Evolutionary conservation across 2,797 vertebrate species (phyloP).

Genomic region (Platalea minor): DNA sequence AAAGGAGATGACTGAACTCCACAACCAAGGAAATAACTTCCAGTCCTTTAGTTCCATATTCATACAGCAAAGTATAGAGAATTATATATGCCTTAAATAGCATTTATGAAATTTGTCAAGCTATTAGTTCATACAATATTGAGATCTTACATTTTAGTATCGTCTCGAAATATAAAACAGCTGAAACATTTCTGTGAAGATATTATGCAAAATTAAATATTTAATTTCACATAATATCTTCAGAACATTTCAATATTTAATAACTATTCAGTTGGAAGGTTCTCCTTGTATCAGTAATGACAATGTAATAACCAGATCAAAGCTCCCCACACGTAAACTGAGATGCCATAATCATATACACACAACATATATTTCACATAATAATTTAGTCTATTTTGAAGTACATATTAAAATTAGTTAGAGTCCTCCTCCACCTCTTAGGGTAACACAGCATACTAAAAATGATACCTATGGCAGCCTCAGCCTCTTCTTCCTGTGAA

Average conservation of each 20-base stretch:
- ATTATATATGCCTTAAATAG: not conserved
- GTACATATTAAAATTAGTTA: not conserved
- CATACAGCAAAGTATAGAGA: not conserved
- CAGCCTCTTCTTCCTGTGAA: not conserved
- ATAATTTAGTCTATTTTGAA: not conserved
- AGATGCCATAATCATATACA: not conserved
- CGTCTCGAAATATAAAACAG: slow-evolving; percentile 8
- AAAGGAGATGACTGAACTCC: not conserved
- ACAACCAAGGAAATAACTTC: not conserved
- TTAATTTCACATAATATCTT: slow-evolving; percentile 26
- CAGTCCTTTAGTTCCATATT: not conserved
- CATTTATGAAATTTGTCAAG: not conserved
- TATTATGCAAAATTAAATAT: slow-evolving; percentile 26
- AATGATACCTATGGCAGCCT: not conserved
- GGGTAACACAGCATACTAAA: not conserved
- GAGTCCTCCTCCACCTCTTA: not conserved
- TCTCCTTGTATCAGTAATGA: not conserved
- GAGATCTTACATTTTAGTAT: slow-evolving; percentile 1
- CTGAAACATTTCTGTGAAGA: not conserved
- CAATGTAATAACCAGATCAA: not conserved
- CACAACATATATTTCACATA: not conserved
- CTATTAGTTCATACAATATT: slow-evolving; percentile 6
- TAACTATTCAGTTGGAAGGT: slow-evolving; percentile 13
- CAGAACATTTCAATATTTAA: slow-evolving; percentile 47
- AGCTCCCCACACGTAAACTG: not conserved